phyloP scores from a whole-genome alignment of 2,797 vertebrate species.

The Pagetopsis macropterus region DNA sequence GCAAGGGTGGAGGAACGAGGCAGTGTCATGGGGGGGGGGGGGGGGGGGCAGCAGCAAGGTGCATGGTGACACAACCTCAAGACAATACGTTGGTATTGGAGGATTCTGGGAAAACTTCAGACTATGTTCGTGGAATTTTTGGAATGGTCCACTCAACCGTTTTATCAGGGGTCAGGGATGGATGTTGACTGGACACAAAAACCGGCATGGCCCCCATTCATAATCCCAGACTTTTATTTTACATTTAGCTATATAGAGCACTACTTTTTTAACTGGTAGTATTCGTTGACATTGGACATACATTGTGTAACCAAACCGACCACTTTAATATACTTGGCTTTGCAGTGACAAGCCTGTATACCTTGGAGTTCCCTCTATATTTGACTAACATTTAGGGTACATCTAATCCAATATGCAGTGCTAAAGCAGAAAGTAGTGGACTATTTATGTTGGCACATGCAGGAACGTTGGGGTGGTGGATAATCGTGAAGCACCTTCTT shows the following conservation, averaged over 20 bases:
- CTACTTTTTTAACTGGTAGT: background rate
- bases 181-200: background rate
- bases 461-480: background rate
- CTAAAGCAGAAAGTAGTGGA: background rate
- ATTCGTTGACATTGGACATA: background rate
- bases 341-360: background rate
- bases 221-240: background rate
- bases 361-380: background rate
- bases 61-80: conserved; percentile 40
- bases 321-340: background rate
- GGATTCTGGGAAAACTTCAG: conserved; percentile 17
- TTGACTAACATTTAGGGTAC: background rate
- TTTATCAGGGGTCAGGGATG: background rate
- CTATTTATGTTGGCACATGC: background rate
- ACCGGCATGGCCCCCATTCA: background rate
- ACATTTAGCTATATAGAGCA: background rate
- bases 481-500: background rate
- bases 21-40: conserved; percentile 9
- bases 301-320: background rate
- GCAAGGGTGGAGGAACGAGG: conserved; percentile 39
- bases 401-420: background rate
- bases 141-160: background rate
- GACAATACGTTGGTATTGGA: conserved; percentile 7
- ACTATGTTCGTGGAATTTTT: conserved; percentile 9
- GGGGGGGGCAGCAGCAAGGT: conserved; percentile 55